phyloP scores from a whole-genome alignment of 2,797 vertebrate genomes.

The Chrysocyon brachyurus region DNA sequence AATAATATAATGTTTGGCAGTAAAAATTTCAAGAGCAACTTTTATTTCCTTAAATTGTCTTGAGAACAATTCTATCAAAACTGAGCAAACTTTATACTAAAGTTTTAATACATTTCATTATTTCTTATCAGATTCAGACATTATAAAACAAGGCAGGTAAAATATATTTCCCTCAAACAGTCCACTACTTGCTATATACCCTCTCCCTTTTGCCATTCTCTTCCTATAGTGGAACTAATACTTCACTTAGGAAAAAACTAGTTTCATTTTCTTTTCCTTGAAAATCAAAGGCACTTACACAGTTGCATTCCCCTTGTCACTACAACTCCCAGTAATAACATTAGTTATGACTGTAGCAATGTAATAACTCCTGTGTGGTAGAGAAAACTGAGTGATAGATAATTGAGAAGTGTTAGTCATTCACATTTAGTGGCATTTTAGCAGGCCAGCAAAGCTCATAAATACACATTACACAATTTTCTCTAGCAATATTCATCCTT shows the following conservation, averaged over 20 bases:
- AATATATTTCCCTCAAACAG: neutral
- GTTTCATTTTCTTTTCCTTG: neutral
- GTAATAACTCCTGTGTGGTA: neutral
- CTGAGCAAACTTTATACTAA: constrained; percentile 35
- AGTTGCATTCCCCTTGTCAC: neutral
- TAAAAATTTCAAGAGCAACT: neutral
- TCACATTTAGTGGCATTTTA: neutral
- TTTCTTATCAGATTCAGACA: neutral
- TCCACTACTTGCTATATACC: neutral
- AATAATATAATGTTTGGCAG: neutral
- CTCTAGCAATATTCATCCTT: neutral
- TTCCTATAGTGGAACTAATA: neutral
- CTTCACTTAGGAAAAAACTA: neutral
- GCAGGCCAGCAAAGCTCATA: neutral
- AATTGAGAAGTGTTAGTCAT: neutral
- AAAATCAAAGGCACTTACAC: neutral
- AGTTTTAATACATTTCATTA: constrained; percentile 23
- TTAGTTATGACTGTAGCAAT: neutral
- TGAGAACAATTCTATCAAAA: constrained; percentile 45
- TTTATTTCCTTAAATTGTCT: neutral
- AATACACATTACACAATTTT: neutral
- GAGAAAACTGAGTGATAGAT: neutral
- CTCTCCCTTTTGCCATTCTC: neutral
- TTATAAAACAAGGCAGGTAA: constrained; percentile 27
- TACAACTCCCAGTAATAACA: neutral